phyloP scores from a whole-genome alignment of 2,888 invertebrate species.

The Nowickia ferox region DNA sequence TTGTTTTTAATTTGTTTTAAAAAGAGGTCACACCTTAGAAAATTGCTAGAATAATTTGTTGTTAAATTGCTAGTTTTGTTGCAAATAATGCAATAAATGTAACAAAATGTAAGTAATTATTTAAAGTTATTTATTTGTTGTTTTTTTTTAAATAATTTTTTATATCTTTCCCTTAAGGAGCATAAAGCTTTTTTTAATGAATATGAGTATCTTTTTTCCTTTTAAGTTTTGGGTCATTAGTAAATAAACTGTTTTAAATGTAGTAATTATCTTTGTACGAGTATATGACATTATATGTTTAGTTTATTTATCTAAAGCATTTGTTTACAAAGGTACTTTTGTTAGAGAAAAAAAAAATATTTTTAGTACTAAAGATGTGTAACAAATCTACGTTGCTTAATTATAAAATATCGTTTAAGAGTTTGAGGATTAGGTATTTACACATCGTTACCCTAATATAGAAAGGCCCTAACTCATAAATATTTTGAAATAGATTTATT shows the following conservation, averaged over 20 bases:
- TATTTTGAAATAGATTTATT: too few species aligned
- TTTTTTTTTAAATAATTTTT: background rate
- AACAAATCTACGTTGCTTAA: too few species aligned
- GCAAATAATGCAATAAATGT: conserved; percentile 57
- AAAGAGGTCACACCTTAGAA: conserved; percentile 52
- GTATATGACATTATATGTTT: too few species aligned
- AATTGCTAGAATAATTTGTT: conserved; percentile 25
- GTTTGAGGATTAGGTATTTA: too few species aligned
- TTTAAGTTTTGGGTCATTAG: conserved; percentile 40
- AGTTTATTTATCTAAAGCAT: too few species aligned
- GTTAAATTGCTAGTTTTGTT: conserved; percentile 62
- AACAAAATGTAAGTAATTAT: conserved; percentile 59
- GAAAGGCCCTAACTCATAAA: too few species aligned
- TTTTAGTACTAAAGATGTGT: too few species aligned
- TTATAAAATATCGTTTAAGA: too few species aligned
- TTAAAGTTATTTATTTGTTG: conserved; percentile 37
- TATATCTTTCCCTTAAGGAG: background rate
- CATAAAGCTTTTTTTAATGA: conserved; percentile 54
- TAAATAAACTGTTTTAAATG: conserved; percentile 40
- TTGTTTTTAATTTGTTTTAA: conserved; percentile 1
- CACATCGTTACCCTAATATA: too few species aligned
- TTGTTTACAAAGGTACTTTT: too few species aligned
- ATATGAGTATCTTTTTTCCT: conserved; percentile 8
- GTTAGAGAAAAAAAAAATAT: too few species aligned
- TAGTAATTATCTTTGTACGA: conserved; percentile 16